Evolutionary conservation across 2,888 invertebrate species (phyloP).

Genomic region (Strigamia maritima): DNA sequence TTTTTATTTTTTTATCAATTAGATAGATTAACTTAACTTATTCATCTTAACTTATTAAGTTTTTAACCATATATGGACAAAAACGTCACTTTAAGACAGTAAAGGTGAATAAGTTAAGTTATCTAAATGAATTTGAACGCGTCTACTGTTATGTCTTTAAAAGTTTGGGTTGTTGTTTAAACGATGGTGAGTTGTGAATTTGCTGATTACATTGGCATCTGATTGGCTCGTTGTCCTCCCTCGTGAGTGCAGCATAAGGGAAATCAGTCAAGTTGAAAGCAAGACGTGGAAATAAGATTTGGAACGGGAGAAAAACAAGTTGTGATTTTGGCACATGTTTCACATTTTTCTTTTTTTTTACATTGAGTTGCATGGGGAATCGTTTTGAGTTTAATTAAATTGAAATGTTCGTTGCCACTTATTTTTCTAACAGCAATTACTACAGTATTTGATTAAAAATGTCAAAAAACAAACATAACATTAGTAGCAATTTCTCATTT

Average conservation of each 20-base stretch:
- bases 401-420: background rate
- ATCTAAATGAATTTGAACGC: too few species aligned
- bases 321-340: background rate
- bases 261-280: constrained; percentile 4
- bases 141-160: background rate
- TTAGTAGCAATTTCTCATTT: too few species aligned
- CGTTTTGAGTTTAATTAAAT: background rate
- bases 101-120: too few species aligned
- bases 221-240: constrained; percentile 4
- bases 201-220: background rate
- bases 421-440: background rate
- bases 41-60: too few species aligned
- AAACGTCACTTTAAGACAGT: too few species aligned
- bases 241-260: background rate
- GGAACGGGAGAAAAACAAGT: background rate
- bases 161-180: background rate
- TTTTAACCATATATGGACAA: too few species aligned
- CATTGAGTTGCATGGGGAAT: background rate
- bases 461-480: too few species aligned
- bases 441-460: background rate
- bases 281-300: background rate
- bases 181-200: background rate
- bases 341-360: background rate
- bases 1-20: background rate
- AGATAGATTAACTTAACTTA: too few species aligned